phyloP scores from a whole-genome alignment of 2,113 vertebrate genomes.

The Sapayoa aenigma region DNA sequence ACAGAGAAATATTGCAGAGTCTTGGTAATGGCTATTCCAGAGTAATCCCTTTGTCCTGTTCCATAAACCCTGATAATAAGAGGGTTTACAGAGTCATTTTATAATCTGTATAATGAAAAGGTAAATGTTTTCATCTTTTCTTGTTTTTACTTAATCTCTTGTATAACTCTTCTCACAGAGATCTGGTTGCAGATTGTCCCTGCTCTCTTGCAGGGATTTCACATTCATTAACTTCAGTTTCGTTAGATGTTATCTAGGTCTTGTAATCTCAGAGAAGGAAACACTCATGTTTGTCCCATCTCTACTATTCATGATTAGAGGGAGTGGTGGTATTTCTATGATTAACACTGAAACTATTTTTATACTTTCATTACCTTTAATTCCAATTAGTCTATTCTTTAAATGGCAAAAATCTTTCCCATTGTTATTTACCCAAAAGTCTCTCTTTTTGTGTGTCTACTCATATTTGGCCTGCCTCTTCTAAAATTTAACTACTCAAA shows the following conservation, averaged over 20 bases:
- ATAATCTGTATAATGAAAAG: background rate
- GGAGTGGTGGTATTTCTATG: background rate
- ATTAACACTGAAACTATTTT: background rate
- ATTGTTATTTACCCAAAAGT: background rate
- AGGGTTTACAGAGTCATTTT: background rate
- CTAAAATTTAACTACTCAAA: background rate
- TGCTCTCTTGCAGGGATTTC: background rate
- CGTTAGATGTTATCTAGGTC: background rate
- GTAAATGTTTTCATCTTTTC: background rate
- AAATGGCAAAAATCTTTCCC: background rate
- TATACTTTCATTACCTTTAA: background rate
- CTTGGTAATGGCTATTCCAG: background rate
- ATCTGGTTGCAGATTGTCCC: background rate
- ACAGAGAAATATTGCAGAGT: background rate
- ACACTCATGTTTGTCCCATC: background rate
- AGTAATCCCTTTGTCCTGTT: background rate
- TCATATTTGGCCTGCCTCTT: background rate
- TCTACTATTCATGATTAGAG: background rate
- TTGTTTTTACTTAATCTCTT: background rate
- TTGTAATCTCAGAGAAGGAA: background rate
- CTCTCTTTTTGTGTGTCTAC: background rate
- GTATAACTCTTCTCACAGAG: background rate
- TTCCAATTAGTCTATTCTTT: background rate
- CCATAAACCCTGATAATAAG: background rate
- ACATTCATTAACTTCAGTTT: slow-evolving; percentile 14